A percentile compares a stretch with the other conserved stretches of the same genome.
These are phyloP conservation scores for Jaculus jaculus DNA, from an alignment of 2,113 vertebrate species.

Conservation along the genomic window DNA sequence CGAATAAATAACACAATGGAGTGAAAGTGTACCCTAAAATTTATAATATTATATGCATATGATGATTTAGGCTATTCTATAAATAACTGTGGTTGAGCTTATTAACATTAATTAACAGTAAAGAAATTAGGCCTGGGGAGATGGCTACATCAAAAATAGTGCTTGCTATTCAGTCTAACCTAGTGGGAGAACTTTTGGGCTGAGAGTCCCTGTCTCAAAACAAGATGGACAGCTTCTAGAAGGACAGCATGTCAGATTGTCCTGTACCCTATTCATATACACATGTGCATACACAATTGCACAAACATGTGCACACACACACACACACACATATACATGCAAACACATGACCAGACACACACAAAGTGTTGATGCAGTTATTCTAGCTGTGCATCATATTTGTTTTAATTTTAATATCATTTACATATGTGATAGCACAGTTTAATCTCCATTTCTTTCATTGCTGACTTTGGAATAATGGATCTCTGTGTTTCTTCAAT, in stretches of 20 bases:
- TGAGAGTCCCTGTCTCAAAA: too few relatives aligned
- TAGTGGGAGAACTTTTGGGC: too few relatives aligned
- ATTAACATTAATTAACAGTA: conserved; percentile 29
- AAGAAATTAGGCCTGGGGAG: not conserved
- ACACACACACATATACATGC: too few relatives aligned
- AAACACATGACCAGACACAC: too few relatives aligned
- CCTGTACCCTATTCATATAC: too few relatives aligned
- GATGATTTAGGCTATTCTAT: not conserved
- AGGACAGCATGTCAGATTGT: too few relatives aligned
- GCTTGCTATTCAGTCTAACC: too few relatives aligned
- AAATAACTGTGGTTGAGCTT: not conserved
- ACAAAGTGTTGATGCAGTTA: not conserved
- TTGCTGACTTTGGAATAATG: not conserved
- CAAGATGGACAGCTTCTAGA: too few relatives aligned
- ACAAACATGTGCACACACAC: too few relatives aligned
- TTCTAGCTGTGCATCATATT: not conserved
- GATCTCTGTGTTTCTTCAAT: conserved; percentile 16
- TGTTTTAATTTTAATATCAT: not conserved
- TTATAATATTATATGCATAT: not conserved
- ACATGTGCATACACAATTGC: too few relatives aligned
- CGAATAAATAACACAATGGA: not conserved
- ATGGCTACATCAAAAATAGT: too few relatives aligned
- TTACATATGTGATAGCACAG: not conserved
- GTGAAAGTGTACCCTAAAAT: not conserved
- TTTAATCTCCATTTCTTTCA: not conserved